Conservation (phyloP, 2,113 vertebrate genomes). For the Limnothrissa miodon region DNA sequence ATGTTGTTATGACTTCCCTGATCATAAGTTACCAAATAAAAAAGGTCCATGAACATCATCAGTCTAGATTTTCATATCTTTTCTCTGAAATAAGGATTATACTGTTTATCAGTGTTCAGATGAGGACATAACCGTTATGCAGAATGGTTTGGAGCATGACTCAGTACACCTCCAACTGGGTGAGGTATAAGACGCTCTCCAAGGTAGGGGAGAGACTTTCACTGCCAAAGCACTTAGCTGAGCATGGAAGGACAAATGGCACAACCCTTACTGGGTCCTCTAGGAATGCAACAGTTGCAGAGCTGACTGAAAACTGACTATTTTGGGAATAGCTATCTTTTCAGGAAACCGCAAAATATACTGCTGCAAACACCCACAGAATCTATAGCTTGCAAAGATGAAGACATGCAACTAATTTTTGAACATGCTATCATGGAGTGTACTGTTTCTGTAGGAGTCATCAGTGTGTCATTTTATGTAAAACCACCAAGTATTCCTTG, state of each 20-base stretch:
- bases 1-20: background rate
- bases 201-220: background rate
- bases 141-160: background rate
- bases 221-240: background rate
- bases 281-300: background rate
- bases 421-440: background rate
- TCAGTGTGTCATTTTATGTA: too few relatives aligned
- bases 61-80: background rate
- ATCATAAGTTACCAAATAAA: background rate
- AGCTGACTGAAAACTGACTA: background rate
- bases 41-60: background rate
- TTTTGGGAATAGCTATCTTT: background rate
- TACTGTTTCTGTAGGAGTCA: background rate
- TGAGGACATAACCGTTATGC: background rate
- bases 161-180: background rate
- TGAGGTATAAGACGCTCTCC: background rate
- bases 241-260: background rate
- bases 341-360: background rate
- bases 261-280: background rate
- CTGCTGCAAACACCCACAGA: background rate
- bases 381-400: background rate
- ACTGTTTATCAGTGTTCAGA: background rate
- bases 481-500: too few relatives aligned
- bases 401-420: background rate
- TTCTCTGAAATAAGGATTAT: background rate